These are phyloP conservation scores for Pangasianodon hypophthalmus DNA, from an alignment of 2,113 vertebrate genomes.

Conservation along the genomic window DNA sequence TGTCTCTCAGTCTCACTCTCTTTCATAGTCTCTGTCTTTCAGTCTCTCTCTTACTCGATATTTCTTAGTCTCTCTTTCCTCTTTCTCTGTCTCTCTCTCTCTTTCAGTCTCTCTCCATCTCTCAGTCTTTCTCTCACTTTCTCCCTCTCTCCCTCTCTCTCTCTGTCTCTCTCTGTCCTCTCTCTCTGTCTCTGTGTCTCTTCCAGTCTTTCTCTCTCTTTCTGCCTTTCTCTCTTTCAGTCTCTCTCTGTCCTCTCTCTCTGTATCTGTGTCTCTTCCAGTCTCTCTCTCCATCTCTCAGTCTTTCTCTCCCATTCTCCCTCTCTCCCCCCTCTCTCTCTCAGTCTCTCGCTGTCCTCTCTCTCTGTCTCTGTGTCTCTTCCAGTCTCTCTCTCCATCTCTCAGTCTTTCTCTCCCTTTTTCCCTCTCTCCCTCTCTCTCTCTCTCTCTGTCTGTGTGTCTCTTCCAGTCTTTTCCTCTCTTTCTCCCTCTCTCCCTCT, in stretches of 20 bases:
- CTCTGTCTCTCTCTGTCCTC: not conserved
- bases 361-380: not conserved
- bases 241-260: not conserved
- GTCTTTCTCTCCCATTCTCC: no score
- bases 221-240: not conserved
- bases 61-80: no score
- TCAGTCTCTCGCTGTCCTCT: no score
- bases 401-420: not conserved
- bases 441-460: not conserved
- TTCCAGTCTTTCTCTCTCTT: not conserved
- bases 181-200: not conserved
- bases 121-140: fast-evolving
- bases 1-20: not conserved
- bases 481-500: no score
- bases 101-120: not conserved
- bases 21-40: not conserved
- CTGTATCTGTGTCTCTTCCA: no score
- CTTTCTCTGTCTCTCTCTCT: not conserved
- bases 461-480: no score
- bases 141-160: no score
- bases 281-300: not conserved
- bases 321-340: not conserved
- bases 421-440: not conserved
- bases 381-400: not conserved
- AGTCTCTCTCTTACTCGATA: not conserved